Conservation (phyloP, 2,113 vertebrate species). For the Nesoenas mayeri region DNA sequence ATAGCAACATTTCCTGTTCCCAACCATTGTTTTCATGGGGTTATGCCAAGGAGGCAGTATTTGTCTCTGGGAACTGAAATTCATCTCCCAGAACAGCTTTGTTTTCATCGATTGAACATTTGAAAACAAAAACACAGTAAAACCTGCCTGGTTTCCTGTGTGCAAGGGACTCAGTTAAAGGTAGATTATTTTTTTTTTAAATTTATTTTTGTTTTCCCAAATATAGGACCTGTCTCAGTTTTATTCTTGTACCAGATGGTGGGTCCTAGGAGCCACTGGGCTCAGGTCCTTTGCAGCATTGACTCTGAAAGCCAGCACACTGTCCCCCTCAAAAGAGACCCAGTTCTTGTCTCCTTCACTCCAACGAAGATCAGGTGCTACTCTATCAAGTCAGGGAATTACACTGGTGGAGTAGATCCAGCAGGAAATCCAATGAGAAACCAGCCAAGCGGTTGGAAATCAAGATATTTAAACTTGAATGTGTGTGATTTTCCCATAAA, state of each 20-base stretch:
- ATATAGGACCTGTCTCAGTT: background rate
- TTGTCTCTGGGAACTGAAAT: background rate
- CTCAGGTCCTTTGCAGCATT: background rate
- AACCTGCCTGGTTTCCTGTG: background rate
- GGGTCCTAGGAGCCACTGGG: background rate
- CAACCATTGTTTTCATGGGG: slow-evolving; percentile 12
- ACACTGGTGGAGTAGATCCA: background rate
- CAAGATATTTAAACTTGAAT: background rate
- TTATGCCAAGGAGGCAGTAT: background rate
- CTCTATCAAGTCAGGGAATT: background rate
- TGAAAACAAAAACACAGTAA: background rate
- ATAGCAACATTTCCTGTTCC: background rate
- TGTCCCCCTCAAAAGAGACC: background rate
- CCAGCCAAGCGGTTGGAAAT: background rate
- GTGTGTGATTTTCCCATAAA: background rate
- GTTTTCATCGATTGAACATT: slow-evolving; percentile 16
- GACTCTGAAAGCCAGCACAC: background rate
- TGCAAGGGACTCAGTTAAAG: background rate
- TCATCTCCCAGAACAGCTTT: background rate
- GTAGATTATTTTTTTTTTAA: background rate
- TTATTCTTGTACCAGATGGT: background rate
- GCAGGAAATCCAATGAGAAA: background rate
- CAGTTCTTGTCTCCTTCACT: background rate
- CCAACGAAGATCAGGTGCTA: background rate
- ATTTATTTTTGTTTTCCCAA: background rate